phyloP scores from a whole-genome alignment of 2,113 vertebrate genomes.

The Corapipo altera region DNA sequence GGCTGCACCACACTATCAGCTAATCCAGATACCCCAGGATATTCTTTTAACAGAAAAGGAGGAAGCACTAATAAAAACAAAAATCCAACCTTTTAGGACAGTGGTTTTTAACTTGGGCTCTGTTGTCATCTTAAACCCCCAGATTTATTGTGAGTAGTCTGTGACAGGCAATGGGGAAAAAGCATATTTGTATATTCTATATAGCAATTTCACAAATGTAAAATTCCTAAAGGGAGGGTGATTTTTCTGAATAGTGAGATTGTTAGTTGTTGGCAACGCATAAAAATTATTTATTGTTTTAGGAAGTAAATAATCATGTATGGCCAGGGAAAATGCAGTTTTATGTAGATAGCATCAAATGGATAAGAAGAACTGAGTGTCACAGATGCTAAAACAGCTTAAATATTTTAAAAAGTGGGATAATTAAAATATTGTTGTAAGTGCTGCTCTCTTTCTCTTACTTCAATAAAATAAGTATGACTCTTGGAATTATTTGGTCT shows the following conservation, averaged over 20 bases:
- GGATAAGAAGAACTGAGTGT: background rate
- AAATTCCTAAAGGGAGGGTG: background rate
- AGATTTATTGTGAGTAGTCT: background rate
- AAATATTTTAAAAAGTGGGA: background rate
- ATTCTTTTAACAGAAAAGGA: background rate
- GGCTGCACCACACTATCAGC: background rate
- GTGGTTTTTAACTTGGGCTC: background rate
- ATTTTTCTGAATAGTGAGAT: background rate
- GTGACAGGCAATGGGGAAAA: background rate
- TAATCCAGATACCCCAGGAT: background rate
- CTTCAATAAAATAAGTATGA: background rate
- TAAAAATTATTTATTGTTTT: conserved; percentile 16
- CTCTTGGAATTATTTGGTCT: background rate
- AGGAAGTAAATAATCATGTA: background rate
- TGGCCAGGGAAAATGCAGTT: background rate
- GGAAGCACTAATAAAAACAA: background rate
- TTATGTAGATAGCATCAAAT: background rate
- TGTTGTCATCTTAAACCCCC: background rate
- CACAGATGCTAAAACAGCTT: background rate
- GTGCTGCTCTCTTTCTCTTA: background rate
- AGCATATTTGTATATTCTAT: background rate
- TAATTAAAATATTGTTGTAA: background rate
- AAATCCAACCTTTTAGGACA: background rate
- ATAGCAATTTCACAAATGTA: background rate
- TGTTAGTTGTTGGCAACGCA: background rate